Base-by-base conservation (phyloP, 2,888 invertebrate genomes). In the Diplolepis rosae region DNA sequence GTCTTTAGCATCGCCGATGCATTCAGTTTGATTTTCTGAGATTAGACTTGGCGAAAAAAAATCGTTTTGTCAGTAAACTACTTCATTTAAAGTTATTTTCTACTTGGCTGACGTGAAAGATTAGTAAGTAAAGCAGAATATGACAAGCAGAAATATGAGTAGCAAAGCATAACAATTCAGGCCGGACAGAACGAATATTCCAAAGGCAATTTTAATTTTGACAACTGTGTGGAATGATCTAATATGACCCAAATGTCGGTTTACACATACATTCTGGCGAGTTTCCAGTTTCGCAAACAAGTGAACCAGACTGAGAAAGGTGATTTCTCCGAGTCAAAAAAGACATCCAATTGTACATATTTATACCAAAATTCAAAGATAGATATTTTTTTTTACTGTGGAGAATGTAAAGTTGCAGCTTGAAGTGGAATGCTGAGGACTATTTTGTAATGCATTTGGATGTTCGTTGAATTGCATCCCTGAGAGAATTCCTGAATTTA, bases 151-250 rank as follows among this genome's bases (percentile, higher is more conserved):
- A 61, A 22, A 39, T 56, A 56, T 56, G 35, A 39, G 7, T 27
- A 39, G 28, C 11, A 18, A 18, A 22, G 15, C 35, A 7, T n/a
- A 27, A 24, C 15, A 61, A 27, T 61, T 61, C n/a, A 13, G 61
- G 24, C 39, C 39, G 61, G 39, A 61, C 61, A 22, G 18, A 61
- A 15, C n/a, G 61, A 35, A 39, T 61, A 61, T 61, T 61, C 61
- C 35, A 39, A 61, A 61, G n/a, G 39, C 61, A 61, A 61, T 61
- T 61, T 61, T 61, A 61, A 61, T 61, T 61, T 61, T 61, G 61
- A 39, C 61, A 39, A 61, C 22, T 61, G 32, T 35, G 56, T 56
- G 32, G 35, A 32, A 56, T 61, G 61, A 61, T 61, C 61, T 61
- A 39, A 22, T 39, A 61, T 61, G 61, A 61, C 61, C 61, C 35